phyloP scores from a whole-genome alignment of 2,888 invertebrate genomes.

The Myopa testacea region DNA sequence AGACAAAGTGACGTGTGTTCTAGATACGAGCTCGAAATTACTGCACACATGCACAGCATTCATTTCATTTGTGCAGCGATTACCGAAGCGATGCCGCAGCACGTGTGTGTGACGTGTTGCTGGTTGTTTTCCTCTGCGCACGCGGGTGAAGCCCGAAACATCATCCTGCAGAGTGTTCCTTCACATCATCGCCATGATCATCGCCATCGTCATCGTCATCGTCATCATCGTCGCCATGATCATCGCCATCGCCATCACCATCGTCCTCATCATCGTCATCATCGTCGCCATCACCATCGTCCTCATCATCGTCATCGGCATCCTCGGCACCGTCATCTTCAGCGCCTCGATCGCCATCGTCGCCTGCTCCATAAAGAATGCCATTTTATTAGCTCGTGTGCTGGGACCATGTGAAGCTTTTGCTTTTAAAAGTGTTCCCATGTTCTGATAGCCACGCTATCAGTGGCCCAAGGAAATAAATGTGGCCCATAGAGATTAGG shows the following conservation, averaged over 20 bases:
- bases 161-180: background rate
- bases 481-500: constrained; percentile 64
- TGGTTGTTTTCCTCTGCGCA: background rate
- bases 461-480: constrained; percentile 64
- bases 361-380: constrained; percentile 56
- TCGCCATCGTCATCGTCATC: background rate
- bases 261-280: constrained; percentile 1
- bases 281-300: background rate
- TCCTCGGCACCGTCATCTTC: background rate
- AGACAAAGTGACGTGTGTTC: constrained; percentile 42
- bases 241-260: constrained; percentile 6
- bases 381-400: constrained; percentile 62
- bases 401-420: constrained; percentile 51
- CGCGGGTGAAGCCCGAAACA: background rate
- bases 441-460: constrained; percentile 64
- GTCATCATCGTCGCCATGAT: constrained; percentile 13
- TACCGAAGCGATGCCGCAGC: background rate
- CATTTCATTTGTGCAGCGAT: constrained; percentile 34
- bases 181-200: too few species aligned
- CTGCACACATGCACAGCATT: constrained; percentile 25
- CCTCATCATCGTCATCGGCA: background rate
- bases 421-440: constrained; percentile 63
- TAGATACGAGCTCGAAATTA: constrained; percentile 38
- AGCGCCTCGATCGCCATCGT: background rate
- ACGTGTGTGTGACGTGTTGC: background rate